These are phyloP conservation scores for Ruditapes philippinarum DNA, from an alignment of 1,140 invertebrate species.

Conservation along the genomic window DNA sequence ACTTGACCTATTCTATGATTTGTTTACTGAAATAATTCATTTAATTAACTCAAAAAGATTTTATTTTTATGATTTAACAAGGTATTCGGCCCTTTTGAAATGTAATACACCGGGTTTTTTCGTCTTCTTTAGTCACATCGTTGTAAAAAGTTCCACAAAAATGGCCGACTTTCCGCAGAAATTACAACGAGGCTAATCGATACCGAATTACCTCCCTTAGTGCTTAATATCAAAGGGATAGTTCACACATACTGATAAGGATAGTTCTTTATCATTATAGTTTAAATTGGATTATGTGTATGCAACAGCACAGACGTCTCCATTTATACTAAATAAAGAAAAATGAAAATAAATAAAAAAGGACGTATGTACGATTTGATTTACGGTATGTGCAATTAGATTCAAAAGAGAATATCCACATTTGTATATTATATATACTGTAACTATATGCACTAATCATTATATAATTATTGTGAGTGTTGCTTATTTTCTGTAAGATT, in stretches of 20 bases:
- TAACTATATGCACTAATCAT: too few relatives aligned
- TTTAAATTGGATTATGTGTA: too few relatives aligned
- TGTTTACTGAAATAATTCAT: neutral
- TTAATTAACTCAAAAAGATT: neutral
- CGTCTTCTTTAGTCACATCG: slow-evolving; percentile 42
- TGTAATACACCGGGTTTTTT: neutral
- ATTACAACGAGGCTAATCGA: slow-evolving; percentile 49
- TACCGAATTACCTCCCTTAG: slow-evolving; percentile 21
- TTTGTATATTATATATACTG: too few relatives aligned
- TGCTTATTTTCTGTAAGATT: too few relatives aligned
- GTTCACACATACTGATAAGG: neutral
- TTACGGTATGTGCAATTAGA: too few relatives aligned
- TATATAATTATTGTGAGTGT: too few relatives aligned
- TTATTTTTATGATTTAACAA: neutral
- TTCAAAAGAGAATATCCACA: too few relatives aligned
- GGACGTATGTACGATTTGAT: too few relatives aligned
- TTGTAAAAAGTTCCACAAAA: slow-evolving; percentile 68
- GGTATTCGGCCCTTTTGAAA: neutral
- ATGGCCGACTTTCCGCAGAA: slow-evolving; percentile 46
- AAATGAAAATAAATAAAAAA: too few relatives aligned
- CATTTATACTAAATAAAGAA: too few relatives aligned
- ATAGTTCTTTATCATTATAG: too few relatives aligned
- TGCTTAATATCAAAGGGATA: neutral
- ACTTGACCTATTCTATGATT: neutral
- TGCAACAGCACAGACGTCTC: too few relatives aligned